A percentile compares a stretch with the other conserved stretches of the same genome.
phyloP scores from a whole-genome alignment of 2,113 vertebrate species.

The Albula glossodonta region DNA sequence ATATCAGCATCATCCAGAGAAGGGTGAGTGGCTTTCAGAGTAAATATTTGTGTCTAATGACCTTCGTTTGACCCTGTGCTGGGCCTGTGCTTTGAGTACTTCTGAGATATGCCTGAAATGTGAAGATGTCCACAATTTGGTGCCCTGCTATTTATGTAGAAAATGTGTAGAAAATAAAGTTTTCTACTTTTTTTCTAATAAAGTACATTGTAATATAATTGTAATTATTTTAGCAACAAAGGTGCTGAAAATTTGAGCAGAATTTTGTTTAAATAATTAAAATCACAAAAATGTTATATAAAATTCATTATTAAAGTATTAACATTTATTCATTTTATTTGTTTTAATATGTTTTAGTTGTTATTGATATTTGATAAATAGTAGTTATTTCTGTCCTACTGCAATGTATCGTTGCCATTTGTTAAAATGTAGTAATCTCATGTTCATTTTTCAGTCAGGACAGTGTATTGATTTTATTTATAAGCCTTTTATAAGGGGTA shows the following conservation, averaged over 20 bases:
- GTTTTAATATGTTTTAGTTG: constrained; percentile 4
- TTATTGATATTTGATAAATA: neutral
- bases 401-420: too few species aligned
- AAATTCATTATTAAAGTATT: neutral
- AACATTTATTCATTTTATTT: neutral
- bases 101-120: constrained; percentile 8
- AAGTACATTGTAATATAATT: neutral
- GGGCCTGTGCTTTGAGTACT: neutral
- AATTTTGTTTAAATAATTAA: too few species aligned
- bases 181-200: too few species aligned
- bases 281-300: neutral
- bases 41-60: neutral
- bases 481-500: neutral
- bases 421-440: neutral
- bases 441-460: neutral
- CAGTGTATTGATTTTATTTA: neutral
- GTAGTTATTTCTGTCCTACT: neutral
- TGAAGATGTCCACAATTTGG: neutral
- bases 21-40: neutral
- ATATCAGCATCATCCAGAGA: neutral
- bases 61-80: constrained; percentile 13
- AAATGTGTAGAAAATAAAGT: neutral
- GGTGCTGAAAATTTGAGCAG: too few species aligned
- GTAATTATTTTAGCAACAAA: too few species aligned
- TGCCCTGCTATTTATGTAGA: too few species aligned